These are phyloP conservation scores for Pomatorhinus ruficollis DNA, from an alignment of 2,113 vertebrate genomes.

Conservation along the genomic window DNA sequence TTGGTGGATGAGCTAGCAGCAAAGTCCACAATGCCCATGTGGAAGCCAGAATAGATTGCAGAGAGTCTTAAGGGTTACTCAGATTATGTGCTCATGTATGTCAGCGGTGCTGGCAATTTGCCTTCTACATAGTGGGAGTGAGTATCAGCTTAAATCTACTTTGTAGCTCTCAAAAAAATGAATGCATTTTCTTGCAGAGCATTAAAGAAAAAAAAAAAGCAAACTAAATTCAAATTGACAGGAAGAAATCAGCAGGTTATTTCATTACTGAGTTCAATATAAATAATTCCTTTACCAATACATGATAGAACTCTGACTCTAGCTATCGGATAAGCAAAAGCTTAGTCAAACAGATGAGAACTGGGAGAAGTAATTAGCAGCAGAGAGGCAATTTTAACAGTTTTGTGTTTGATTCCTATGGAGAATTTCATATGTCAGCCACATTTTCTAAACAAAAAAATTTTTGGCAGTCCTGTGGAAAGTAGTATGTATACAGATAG, in stretches of 20 bases:
- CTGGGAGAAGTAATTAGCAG: neutral
- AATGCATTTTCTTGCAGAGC: neutral
- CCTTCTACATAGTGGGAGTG: neutral
- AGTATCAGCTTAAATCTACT: neutral
- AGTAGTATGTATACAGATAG: neutral
- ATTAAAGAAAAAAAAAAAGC: neutral
- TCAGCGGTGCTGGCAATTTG: neutral
- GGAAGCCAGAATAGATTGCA: neutral
- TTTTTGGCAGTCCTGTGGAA: neutral
- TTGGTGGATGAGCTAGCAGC: neutral
- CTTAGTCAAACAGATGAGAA: neutral
- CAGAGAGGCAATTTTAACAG: neutral
- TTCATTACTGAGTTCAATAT: neutral
- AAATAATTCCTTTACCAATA: neutral
- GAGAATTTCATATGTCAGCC: neutral
- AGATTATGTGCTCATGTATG: neutral
- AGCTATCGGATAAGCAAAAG: neutral
- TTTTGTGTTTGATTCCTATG: neutral
- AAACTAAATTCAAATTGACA: neutral
- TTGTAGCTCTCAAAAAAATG: neutral
- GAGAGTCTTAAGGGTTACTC: neutral
- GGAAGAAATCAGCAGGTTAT: neutral
- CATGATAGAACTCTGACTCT: neutral
- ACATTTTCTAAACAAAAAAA: conserved; percentile 21
- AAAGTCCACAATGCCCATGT: accelerated